These are phyloP conservation scores for Condylura cristata DNA, from an alignment of 2,113 vertebrate species.

Conservation along the genomic window DNA sequence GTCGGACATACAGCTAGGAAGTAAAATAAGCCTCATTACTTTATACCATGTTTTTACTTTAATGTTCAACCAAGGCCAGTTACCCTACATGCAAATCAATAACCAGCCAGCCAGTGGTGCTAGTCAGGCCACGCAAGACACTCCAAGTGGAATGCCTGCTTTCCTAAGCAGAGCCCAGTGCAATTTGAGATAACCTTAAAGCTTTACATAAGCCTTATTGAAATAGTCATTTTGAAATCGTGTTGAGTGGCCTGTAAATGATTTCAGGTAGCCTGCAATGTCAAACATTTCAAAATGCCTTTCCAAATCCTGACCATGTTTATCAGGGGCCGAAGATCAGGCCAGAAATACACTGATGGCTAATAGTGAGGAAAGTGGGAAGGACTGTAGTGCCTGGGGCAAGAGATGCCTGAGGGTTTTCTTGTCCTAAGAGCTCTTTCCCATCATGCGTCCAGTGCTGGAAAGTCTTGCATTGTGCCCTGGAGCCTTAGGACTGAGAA, in stretches of 20 bases:
- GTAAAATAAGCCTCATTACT: constrained; percentile 35
- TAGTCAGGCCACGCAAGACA: neutral
- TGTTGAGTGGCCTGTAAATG: neutral
- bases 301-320: constrained; percentile 50
- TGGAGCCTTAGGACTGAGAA: neutral
- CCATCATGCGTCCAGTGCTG: neutral
- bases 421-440: constrained; percentile 28
- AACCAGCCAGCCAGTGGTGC: constrained; percentile 47
- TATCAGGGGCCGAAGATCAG: neutral
- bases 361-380: neutral
- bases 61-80: constrained; percentile 61
- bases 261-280: constrained; percentile 31
- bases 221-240: constrained; percentile 57
- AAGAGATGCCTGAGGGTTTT: neutral
- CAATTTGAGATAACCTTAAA: constrained; percentile 61
- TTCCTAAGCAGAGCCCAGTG: constrained; percentile 47
- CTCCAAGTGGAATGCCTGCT: neutral
- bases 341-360: neutral
- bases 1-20: neutral
- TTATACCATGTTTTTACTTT: constrained; percentile 65
- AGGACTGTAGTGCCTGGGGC: neutral
- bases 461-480: constrained; percentile 7
- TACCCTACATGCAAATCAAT: constrained; percentile 53
- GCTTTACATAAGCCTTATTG: constrained; percentile 41
- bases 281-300: neutral